Evolutionary conservation across 2,113 vertebrate species (phyloP), one percentile per base, ranked within the genome.

Genomic region (Montifringilla adamsi): DNA sequence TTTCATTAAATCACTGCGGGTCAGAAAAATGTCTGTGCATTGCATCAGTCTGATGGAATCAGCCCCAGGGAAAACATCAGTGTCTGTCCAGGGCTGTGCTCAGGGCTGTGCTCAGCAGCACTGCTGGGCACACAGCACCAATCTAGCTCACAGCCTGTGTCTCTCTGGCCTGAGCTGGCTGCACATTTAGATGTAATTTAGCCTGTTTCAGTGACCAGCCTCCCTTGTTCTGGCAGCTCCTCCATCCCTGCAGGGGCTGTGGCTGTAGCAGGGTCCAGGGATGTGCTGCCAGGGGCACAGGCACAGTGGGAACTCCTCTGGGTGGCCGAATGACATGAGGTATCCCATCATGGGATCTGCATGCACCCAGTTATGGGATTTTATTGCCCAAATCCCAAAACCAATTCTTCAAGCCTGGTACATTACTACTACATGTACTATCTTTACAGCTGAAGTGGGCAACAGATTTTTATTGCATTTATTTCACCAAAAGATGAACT

Each of bases 191-290:
- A 2, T 67, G 28, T 7, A 3, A 66, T 52, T 78, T 7, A 6
- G 7, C 43, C 66, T 39, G 23, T 46, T 49, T 12, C 0, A 0
- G 8, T 52, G 44, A 67, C 5, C 28, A 47, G 31, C 9, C 17
- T 53, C 22, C 47, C 7, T 35, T n/a, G 49, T 59, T 81, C 58
- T 6, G 30, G 59, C 74, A 46, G 79, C 47, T n/a, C 37, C 47
- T 52, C 58, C 43, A 4, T 33, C 58, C 66, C 76, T 16, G 47
- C 3, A 2, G 87, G 62, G 37, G 50, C 50, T 0, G 7, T 22
- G 72, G 55, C 33, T 12, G 72, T 17, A 22, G 37, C 62, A 41
- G 72, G 72, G 72, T 46, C 0, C 58, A 59, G 37, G 41, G 33
- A 19, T 49, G 1, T 30, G 59, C 59, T 93, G 82, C 53, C 50